phyloP scores from a whole-genome alignment of 2,797 vertebrate genomes.

The Macrochelys suwanniensis region DNA sequence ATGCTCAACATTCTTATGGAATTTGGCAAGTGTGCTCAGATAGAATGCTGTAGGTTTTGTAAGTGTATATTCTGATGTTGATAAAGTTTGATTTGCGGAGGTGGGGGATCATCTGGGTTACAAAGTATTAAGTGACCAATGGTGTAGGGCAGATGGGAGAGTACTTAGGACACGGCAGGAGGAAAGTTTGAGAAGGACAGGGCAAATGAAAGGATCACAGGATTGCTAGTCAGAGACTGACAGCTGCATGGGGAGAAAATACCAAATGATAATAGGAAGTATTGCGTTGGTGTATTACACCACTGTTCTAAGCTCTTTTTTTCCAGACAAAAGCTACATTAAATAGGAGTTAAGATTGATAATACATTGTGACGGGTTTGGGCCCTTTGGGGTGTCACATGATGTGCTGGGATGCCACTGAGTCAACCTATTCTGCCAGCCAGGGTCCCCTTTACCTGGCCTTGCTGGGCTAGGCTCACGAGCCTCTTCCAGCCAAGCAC shows the following conservation, averaged over 20 bases:
- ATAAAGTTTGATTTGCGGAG: neutral
- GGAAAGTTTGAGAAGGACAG: neutral
- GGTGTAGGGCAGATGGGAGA: neutral
- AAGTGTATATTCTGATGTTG: neutral
- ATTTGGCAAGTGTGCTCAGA: neutral
- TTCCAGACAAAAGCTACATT: neutral
- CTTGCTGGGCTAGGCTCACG: too few species aligned
- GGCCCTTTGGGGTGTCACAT: too few species aligned
- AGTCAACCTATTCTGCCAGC: too few species aligned
- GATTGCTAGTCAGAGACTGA: neutral
- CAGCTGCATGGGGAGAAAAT: neutral
- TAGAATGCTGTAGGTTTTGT: neutral
- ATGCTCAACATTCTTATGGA: neutral
- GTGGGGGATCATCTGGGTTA: neutral
- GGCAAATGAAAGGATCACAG: neutral
- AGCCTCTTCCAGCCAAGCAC: too few species aligned
- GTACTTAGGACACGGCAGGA: neutral
- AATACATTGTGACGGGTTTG: too few species aligned
- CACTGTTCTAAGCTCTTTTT: neutral
- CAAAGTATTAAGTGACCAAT: constrained; percentile 27
- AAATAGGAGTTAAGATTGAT: neutral
- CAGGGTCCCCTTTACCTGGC: too few species aligned
- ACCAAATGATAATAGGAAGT: neutral
- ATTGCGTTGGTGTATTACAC: neutral
- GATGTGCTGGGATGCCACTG: too few species aligned